These are phyloP conservation scores for Aldabrachelys gigantea DNA, from an alignment of 2,113 vertebrate genomes.

Conservation along the genomic window DNA sequence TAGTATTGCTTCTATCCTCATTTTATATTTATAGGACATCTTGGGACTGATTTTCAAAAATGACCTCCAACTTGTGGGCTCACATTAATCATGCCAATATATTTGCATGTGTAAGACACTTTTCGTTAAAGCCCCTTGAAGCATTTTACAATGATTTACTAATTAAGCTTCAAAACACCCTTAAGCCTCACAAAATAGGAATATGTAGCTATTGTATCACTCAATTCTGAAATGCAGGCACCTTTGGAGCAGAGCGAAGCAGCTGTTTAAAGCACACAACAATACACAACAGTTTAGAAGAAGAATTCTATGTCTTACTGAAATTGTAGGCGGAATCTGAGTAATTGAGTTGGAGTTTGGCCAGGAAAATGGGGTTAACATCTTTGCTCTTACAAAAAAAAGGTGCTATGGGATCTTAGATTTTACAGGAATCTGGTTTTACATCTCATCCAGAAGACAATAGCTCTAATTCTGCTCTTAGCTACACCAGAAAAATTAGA, in stretches of 20 bases:
- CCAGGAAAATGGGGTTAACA: background rate
- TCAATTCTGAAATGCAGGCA: slow-evolving; percentile 27
- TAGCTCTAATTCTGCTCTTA: background rate
- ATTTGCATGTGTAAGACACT: background rate
- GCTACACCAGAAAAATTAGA: background rate
- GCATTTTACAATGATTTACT: slow-evolving; percentile 3
- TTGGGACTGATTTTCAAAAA: background rate
- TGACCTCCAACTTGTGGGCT: background rate
- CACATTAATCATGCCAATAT: background rate
- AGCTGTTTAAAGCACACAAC: background rate
- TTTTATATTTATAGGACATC: background rate
- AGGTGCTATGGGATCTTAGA: background rate
- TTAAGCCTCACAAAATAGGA: slow-evolving; percentile 35
- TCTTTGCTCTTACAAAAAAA: background rate
- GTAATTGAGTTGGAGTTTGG: background rate
- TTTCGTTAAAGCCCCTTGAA: slow-evolving; percentile 11
- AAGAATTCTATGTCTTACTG: background rate
- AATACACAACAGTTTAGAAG: background rate
- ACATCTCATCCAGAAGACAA: background rate
- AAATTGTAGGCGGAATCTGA: background rate
- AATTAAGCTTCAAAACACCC: slow-evolving; percentile 29
- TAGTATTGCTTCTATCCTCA: background rate
- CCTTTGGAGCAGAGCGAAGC: background rate
- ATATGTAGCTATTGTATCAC: slow-evolving; percentile 32
- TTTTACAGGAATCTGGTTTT: background rate